Evolutionary conservation across 2,113 vertebrate genomes (phyloP).

Genomic region (Cavia porcellus): DNA sequence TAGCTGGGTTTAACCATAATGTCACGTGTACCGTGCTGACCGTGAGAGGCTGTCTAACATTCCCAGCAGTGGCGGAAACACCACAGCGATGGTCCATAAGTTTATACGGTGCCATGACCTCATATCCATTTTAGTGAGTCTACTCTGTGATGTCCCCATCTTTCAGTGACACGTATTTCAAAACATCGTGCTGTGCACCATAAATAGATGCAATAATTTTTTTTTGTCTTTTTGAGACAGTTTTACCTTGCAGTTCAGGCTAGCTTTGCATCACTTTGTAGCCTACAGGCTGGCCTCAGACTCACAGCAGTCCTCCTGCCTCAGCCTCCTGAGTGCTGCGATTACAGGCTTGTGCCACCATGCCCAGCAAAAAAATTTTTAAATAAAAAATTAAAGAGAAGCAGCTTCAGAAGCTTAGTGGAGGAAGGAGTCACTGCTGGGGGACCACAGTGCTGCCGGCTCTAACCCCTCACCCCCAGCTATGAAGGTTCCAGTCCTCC

Average conservation of each 20-base stretch:
- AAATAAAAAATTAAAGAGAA: neutral
- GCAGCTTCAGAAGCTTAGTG: rapidly evolving
- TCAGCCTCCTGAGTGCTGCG: no score
- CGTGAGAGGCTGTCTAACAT: neutral
- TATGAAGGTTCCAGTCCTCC: neutral
- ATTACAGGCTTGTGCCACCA: no score
- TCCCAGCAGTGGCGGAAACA: neutral
- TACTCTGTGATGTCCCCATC: neutral
- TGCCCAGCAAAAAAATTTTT: no score
- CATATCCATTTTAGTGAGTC: neutral
- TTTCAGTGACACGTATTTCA: neutral
- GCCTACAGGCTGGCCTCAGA: no score
- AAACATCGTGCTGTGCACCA: neutral
- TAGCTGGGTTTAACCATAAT: no score
- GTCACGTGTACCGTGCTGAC: rapidly evolving
- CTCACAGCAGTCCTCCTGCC: no score
- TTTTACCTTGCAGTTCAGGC: no score
- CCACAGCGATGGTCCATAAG: neutral
- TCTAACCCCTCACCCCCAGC: neutral
- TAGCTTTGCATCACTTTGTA: no score
- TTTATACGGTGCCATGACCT: neutral
- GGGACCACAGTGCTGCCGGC: neutral
- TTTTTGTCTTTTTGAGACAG: no score
- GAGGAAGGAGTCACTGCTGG: neutral
- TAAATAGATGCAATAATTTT: neutral